These are phyloP conservation scores for Eristalinus sepulchralis DNA, from an alignment of 2,888 invertebrate genomes.

Conservation along the genomic window DNA sequence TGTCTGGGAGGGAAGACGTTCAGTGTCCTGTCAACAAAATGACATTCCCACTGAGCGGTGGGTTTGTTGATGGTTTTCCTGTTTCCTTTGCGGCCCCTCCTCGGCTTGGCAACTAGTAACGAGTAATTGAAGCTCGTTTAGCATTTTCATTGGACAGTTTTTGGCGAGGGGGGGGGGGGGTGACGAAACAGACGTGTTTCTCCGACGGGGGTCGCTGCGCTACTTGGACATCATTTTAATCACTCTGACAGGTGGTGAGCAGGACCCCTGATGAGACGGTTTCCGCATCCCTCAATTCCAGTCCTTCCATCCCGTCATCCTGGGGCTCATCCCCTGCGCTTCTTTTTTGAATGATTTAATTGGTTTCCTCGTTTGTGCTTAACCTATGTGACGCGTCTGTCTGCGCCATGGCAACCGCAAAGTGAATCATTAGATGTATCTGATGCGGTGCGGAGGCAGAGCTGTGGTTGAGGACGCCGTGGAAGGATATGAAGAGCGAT, in stretches of 20 bases:
- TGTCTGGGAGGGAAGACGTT: constrained; percentile 1
- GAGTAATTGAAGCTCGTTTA: constrained; percentile 70
- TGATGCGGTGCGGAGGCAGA: background rate
- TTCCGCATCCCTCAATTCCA: background rate
- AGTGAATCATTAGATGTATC: constrained; percentile 8
- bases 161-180: too few species aligned
- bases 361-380: constrained; percentile 8
- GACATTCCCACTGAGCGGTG: constrained; percentile 26
- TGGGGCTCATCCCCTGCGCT: background rate
- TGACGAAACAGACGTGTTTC: constrained; percentile 41
- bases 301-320: background rate
- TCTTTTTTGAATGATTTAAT: constrained; percentile 39
- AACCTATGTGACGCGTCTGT: background rate
- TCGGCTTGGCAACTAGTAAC: constrained; percentile 31
- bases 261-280: constrained; percentile 16
- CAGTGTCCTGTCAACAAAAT: constrained; percentile 42
- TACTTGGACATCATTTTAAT: constrained; percentile 64
- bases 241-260: constrained; percentile 64
- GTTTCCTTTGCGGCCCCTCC: background rate
- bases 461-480: background rate
- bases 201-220: constrained; percentile 42
- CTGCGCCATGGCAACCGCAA: background rate
- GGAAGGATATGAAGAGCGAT: background rate
- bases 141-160: constrained; percentile 68
- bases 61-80: constrained; percentile 1